Base-by-base conservation (phyloP, 2,888 invertebrate species). In the Erannis defoliaria region DNA sequence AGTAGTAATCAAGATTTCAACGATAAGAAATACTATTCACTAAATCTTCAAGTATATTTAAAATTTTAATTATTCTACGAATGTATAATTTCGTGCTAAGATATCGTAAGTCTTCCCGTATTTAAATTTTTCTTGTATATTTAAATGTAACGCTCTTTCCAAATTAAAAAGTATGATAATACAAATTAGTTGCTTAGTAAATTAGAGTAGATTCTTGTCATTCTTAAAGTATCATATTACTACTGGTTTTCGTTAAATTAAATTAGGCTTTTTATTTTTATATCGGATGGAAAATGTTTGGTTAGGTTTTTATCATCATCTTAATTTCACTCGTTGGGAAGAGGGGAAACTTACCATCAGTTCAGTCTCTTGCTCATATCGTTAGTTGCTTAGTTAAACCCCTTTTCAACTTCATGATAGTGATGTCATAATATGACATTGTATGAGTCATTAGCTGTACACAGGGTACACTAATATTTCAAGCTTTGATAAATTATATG, bases 121-220 rank as follows among this genome's bases (percentile, higher is more conserved):
- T 56, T 61, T 23, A 55, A 49, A 48, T 62, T 45, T 51, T 33
- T 33, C 51, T 40, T 51, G 59, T 63, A 56, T 64, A 74, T 72
- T 66, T 66, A 65, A 70, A 71, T 72, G 55, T 60, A 66, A 55
- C 66, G 56, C 50, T 57, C 43, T 62, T 60, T 51, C 46, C 31
- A 49, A 60, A 62, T 61, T 55, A 64, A 51, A 42, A 50, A 37
- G 21, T 33, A 48, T 56, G 26, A 33, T 35, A 42, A 42, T 23
- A 53, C 51, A 54, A 62, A 62, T 62, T 56, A 45, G 53, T 53
- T 45, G 33, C 35, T 62, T 55, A 18, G 37, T 48, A 58, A 76
- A 74, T 53, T 62, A 66, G 68, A 70, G 68, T 69, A 71, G 43
- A 74, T 76, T 75, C 71, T 59, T 62, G 42, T 51, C 65, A 68